phyloP scores from a whole-genome alignment of 2,113 vertebrate species.

The Eleginops maclovinus region DNA sequence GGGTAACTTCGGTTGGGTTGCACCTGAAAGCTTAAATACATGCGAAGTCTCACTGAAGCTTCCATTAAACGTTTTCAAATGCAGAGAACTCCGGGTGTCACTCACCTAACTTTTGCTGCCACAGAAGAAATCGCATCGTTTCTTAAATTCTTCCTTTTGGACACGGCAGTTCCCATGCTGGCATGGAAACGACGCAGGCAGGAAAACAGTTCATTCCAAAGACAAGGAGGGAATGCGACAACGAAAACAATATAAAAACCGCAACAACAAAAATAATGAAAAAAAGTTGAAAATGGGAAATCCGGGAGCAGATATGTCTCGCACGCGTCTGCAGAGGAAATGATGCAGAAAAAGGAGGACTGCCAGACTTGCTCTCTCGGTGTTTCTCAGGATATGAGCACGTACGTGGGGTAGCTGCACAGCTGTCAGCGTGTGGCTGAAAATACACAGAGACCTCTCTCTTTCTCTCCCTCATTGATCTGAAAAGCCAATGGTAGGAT shows the following conservation, averaged over 20 bases:
- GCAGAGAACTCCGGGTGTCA: conserved; percentile 28
- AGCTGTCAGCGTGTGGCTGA: conserved; percentile 68
- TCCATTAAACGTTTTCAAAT: background rate
- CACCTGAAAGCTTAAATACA: conserved; percentile 1
- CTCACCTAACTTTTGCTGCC: conserved; percentile 98
- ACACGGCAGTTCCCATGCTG: conserved; percentile 96
- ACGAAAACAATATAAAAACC: conserved; percentile 14
- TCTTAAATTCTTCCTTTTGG: conserved; percentile 94
- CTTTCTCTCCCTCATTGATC: conserved; percentile 73
- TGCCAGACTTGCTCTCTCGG: conserved; percentile 7
- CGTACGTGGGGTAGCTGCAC: conserved; percentile 66
- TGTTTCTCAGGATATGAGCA: conserved; percentile 47
- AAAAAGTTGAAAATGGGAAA: conserved; percentile 61
- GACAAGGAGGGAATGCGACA: conserved; percentile 54
- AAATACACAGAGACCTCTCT: conserved; percentile 58
- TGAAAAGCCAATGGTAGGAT: conserved; percentile 52
- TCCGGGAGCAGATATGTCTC: conserved; percentile 56
- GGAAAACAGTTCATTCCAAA: conserved; percentile 82
- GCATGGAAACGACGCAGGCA: conserved; percentile 80
- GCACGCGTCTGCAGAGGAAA: conserved; percentile 53
- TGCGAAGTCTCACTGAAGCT: background rate
- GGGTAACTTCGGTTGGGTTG: conserved; percentile 20
- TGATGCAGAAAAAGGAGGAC: background rate
- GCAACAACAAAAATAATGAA: background rate
- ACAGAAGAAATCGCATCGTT: conserved; percentile 98